These are phyloP conservation scores for Magallana nippona DNA, from an alignment of 2,888 invertebrate genomes.

Conservation along the genomic window DNA sequence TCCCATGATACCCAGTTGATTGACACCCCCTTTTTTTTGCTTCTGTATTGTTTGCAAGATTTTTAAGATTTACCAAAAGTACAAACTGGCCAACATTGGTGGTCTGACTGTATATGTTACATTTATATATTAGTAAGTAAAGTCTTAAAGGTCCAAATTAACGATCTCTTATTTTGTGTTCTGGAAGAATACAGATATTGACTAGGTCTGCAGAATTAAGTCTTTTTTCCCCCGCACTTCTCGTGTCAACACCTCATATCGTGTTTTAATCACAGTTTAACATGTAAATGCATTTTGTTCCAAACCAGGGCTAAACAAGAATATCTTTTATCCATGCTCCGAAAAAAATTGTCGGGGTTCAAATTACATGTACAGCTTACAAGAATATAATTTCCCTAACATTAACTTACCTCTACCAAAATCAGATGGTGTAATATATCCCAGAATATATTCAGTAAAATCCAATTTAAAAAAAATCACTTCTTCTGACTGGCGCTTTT, in stretches of 20 bases:
- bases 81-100: not conserved
- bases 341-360: constrained; percentile 1
- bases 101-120: not conserved
- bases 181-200: constrained; percentile 16
- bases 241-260: constrained; percentile 33
- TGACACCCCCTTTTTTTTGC: constrained; percentile 5
- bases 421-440: constrained; percentile 13
- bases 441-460: constrained; percentile 21
- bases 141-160: not conserved
- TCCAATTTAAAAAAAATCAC: not conserved
- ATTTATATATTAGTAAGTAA: not conserved
- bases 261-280: constrained; percentile 17
- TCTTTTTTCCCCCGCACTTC: not conserved
- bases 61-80: not conserved
- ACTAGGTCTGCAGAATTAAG: constrained; percentile 7
- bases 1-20: not conserved
- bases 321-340: constrained; percentile 15
- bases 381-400: not conserved
- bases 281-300: constrained; percentile 32
- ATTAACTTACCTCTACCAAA: not conserved
- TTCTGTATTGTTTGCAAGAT: not conserved
- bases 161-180: not conserved
- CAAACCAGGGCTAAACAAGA: constrained; percentile 18
- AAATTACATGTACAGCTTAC: constrained; percentile 21
- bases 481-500: not conserved